Base-by-base conservation (phyloP, 1,140 invertebrate species). In the Theocolax elegans region DNA sequence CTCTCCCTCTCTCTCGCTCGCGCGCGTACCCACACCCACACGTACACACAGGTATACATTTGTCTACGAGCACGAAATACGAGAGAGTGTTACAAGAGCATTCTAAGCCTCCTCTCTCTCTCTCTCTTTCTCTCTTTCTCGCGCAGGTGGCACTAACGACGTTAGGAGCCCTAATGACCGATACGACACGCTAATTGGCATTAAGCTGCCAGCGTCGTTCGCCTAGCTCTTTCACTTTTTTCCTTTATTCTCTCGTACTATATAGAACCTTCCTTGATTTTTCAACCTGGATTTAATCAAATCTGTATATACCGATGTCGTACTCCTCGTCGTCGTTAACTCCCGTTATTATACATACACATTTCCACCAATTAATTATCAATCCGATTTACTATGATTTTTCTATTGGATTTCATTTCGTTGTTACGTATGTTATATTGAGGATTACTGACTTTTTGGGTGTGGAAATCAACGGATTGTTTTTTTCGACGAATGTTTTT, bases 131-230 rank as follows among this genome's bases (percentile, higher is more conserved):
- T 60, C 53, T 27, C 64, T 38, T 29, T 1, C 7, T 35, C n/a
- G 27, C 29, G 44, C 58, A 62, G 58, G 58, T 62, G 49, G 49
- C 68, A 58, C 44, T 71, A 71, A 71, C 68, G 68, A 65, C 48
- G 21, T 65, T 58, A 58, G 38, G 27, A 56, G 17, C 13, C 53
- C 53, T 48, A 71, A 71, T 59, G 49, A 65, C 68, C 49, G 68
- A 71, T 65, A 65, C 51, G 68, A 59, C 60, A 48, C 42, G 42
- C 68, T 71, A 65, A 71, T 71, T 71, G 68, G 60, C 68, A 49
- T 71, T 71, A 64, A 71, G 68, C 68, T 56, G 48, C 31, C 17
- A 10, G 27, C 25, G 17, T 23, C 42, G 27, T 48, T 40, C n/a
- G 12, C 40, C 3, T 1, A 4, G 3, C 29, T 46, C 23, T 23